A percentile compares a stretch with the other conserved stretches of the same genome.
phyloP scores from a whole-genome alignment of 2,113 vertebrate species.

The Piaya cayana region DNA sequence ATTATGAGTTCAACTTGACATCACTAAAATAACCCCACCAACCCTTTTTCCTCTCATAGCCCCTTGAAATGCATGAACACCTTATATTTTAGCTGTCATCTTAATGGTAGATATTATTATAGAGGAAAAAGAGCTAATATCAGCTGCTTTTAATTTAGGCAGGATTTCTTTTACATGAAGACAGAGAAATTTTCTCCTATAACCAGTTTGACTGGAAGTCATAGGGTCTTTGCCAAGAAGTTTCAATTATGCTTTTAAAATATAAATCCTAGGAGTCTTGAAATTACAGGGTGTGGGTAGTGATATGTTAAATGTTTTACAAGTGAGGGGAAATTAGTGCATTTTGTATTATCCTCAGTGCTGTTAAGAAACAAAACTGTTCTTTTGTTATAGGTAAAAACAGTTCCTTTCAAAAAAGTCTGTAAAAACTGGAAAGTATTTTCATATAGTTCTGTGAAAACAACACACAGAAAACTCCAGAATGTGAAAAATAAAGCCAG shows the following conservation, averaged over 20 bases:
- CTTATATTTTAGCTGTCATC: slow-evolving; percentile 44
- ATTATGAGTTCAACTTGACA: slow-evolving; percentile 16
- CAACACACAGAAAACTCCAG: not conserved
- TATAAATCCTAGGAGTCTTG: slow-evolving; percentile 62
- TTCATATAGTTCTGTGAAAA: slow-evolving; percentile 27
- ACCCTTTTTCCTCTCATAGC: not conserved
- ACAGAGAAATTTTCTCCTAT: slow-evolving; percentile 33
- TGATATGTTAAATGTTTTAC: slow-evolving; percentile 67
- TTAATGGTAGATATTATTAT: slow-evolving; percentile 44
- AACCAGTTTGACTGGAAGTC: slow-evolving; percentile 51
- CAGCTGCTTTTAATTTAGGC: slow-evolving; percentile 53
- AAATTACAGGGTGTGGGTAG: slow-evolving; percentile 70
- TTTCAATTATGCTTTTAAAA: slow-evolving; percentile 67
- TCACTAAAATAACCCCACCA: slow-evolving; percentile 36
- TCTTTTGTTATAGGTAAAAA: slow-evolving; percentile 45
- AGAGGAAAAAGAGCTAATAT: slow-evolving; percentile 60
- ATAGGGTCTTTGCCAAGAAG: slow-evolving; percentile 40
- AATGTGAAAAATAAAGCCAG: slow-evolving; percentile 10
- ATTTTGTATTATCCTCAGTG: slow-evolving; percentile 44
- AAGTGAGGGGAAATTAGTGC: slow-evolving; percentile 62
- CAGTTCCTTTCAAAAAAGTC: slow-evolving; percentile 9
- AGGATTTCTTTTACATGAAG: slow-evolving; percentile 35
- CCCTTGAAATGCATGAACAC: slow-evolving; percentile 32
- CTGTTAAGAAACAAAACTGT: slow-evolving; percentile 48
- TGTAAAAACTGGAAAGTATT: slow-evolving; percentile 29